phyloP scores from a whole-genome alignment of 2,797 vertebrate species.

The Poeciliopsis infans region DNA sequence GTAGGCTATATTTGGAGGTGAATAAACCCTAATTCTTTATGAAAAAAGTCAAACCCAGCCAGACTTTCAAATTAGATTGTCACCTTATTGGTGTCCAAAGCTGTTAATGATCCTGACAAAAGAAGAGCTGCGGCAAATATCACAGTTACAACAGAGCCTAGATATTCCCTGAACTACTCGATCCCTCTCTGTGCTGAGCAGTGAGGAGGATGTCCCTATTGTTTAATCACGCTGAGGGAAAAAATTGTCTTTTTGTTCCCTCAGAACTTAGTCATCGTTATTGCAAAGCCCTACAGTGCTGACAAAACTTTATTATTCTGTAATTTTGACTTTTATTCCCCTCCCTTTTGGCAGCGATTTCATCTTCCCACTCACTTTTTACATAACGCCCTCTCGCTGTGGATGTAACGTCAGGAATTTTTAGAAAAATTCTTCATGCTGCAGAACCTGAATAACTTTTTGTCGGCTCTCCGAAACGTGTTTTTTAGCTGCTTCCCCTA shows the following conservation, averaged over 20 bases:
- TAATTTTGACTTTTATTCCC: conserved; percentile 53
- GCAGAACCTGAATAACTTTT: conserved; percentile 18
- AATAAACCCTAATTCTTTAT: not conserved
- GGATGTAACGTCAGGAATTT: conserved; percentile 47
- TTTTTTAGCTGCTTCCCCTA: not conserved
- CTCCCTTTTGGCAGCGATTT: conserved; percentile 44
- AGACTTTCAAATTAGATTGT: not conserved
- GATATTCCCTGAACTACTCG: conserved; percentile 39
- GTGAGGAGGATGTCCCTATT: conserved; percentile 61
- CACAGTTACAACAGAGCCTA: conserved; percentile 37
- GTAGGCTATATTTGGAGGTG: not conserved
- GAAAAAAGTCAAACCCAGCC: not conserved
- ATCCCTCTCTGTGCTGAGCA: conserved; percentile 45
- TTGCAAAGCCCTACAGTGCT: conserved; percentile 37
- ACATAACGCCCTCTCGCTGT: conserved; percentile 64
- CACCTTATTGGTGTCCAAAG: not conserved
- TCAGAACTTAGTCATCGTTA: conserved; percentile 57
- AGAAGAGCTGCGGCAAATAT: conserved; percentile 33
- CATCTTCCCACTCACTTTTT: conserved; percentile 67
- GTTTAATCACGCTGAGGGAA: conserved; percentile 63
- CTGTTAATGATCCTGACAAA: not conserved
- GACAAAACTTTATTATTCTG: conserved; percentile 58
- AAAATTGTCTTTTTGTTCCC: conserved; percentile 64
- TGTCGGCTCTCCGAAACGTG: not conserved
- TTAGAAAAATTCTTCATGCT: conserved; percentile 25